A percentile compares a stretch with the other conserved stretches of the same genome.
Conservation (phyloP, 2,797 vertebrate genomes). For the Amblyopsis hoosieri region DNA sequence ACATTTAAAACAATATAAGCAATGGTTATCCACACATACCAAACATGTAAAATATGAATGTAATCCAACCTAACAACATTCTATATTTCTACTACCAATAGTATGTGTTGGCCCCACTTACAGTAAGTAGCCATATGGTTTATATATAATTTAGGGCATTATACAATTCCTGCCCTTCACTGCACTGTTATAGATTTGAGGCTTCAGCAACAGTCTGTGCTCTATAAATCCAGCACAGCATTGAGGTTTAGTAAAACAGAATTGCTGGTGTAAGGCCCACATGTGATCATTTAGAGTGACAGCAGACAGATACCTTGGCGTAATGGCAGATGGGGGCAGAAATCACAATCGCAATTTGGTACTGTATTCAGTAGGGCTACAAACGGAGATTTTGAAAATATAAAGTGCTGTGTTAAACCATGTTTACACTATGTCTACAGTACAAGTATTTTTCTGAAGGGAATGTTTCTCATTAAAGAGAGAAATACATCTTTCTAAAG, state of each 20-base stretch:
- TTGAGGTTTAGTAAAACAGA: slow-evolving; percentile 46
- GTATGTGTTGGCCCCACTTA: slow-evolving; percentile 46
- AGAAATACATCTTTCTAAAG: no score
- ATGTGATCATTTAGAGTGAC: slow-evolving; percentile 69
- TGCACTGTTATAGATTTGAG: slow-evolving; percentile 37
- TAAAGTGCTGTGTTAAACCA: no score
- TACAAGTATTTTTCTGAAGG: no score
- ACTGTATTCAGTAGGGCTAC: neutral
- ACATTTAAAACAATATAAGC: no score
- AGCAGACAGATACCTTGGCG: slow-evolving; percentile 50
- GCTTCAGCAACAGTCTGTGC: slow-evolving; percentile 46
- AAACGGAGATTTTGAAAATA: no score
- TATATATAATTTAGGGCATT: slow-evolving; percentile 74
- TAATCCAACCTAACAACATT: slow-evolving; percentile 41
- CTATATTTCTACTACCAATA: no score
- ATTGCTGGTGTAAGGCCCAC: slow-evolving; percentile 49
- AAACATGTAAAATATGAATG: no score
- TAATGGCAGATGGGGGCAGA: slow-evolving; percentile 59
- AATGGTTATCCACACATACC: no score
- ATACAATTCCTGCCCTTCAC: slow-evolving; percentile 56
- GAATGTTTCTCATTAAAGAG: no score
- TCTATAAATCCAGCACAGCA: slow-evolving; percentile 50
- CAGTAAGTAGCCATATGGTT: slow-evolving; percentile 66
- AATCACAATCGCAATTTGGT: slow-evolving; percentile 43
- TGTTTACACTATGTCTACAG: no score